Conservation (phyloP, 1,140 invertebrate genomes). For the Gerris buenoi region DNA sequence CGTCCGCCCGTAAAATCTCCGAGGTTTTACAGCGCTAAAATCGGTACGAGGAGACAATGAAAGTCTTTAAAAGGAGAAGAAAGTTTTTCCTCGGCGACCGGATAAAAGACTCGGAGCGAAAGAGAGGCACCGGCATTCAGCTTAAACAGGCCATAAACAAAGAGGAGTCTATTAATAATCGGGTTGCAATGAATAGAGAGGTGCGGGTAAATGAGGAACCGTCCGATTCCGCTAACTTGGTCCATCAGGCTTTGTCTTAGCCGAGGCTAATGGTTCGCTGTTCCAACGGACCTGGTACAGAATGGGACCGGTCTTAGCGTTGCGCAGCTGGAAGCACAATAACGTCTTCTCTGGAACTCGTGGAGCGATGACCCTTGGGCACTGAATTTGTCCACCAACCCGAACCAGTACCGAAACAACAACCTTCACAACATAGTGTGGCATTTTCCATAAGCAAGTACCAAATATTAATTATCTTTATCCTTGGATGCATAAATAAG, state of each 20-base stretch:
- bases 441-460: too few species aligned
- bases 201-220: not conserved
- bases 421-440: too few species aligned
- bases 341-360: not conserved
- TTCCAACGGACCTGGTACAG: too few species aligned
- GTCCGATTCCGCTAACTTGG: not conserved
- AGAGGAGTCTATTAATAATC: not conserved
- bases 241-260: not conserved
- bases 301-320: not conserved
- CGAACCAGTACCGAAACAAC: too few species aligned
- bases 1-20: not conserved
- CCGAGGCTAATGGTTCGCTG: not conserved
- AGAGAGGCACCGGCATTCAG: not conserved
- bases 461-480: too few species aligned
- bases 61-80: not conserved
- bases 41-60: not conserved
- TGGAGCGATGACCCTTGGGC: not conserved
- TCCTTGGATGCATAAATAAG: too few species aligned
- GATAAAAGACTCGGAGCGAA: not conserved
- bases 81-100: not conserved
- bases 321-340: not conserved
- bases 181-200: not conserved
- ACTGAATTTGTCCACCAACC: not conserved
- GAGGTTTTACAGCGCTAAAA: not conserved
- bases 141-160: not conserved